phyloP scores from a whole-genome alignment of 2,797 vertebrate species.

The Anas bahamensis region DNA sequence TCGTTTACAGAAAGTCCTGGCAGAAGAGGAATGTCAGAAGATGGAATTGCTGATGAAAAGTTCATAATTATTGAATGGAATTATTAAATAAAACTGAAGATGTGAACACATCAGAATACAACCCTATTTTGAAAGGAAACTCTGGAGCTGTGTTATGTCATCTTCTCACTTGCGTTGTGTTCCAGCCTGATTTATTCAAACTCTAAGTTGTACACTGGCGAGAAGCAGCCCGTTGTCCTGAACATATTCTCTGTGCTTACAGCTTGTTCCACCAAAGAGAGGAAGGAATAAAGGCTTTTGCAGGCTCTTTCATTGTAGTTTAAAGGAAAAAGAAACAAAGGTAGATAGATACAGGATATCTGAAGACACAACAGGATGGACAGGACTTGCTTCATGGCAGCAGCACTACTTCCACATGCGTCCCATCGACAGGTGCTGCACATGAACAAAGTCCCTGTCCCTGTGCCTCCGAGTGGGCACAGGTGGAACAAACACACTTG shows the following conservation, averaged over 20 bases:
- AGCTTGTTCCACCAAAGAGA: not conserved
- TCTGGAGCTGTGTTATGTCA: not conserved
- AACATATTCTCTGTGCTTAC: not conserved
- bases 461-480: not conserved
- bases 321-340: not conserved
- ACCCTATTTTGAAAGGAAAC: not conserved
- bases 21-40: not conserved
- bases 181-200: not conserved
- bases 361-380: not conserved
- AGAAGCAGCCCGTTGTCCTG: not conserved
- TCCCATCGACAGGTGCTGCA: not conserved
- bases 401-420: not conserved
- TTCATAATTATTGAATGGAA: not conserved
- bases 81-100: not conserved
- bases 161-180: not conserved
- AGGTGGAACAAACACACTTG: not conserved
- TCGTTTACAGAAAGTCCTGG: not conserved
- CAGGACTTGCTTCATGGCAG: not conserved
- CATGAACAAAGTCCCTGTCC: not conserved
- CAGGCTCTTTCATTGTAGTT: not conserved
- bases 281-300: not conserved
- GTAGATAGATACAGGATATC: not conserved
- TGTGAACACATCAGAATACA: not conserved
- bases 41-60: not conserved
- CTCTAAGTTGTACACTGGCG: not conserved